These are phyloP conservation scores for Parnassius glacialis DNA, from an alignment of 2,888 invertebrate species.

Conservation along the genomic window DNA sequence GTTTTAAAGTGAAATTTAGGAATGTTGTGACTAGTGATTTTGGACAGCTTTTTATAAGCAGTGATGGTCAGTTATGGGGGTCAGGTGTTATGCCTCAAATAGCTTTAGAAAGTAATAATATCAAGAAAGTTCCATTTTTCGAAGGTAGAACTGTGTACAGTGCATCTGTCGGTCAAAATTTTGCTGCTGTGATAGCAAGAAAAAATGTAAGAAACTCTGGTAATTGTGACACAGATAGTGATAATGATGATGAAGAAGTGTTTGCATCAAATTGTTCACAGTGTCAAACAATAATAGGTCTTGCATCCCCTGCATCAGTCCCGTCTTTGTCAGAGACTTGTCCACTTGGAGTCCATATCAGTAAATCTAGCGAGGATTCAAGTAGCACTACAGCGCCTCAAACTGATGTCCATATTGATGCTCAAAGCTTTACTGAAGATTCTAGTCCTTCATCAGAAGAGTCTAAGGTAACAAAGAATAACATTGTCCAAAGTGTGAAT, in stretches of 20 bases:
- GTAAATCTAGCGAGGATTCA: conserved; percentile 82
- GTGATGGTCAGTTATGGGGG: conserved; percentile 86
- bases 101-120: conserved; percentile 79
- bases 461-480: conserved; percentile 72
- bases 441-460: conserved; percentile 80
- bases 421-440: conserved; percentile 78
- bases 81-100: conserved; percentile 85
- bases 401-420: conserved; percentile 79
- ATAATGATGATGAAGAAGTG: conserved; percentile 82
- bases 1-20: conserved; percentile 82
- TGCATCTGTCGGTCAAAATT: conserved; percentile 88
- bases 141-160: conserved; percentile 85
- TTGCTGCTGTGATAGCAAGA: conserved; percentile 87
- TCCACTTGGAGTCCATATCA: conserved; percentile 82
- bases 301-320: conserved; percentile 81
- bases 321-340: conserved; percentile 84
- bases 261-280: conserved; percentile 85
- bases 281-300: conserved; percentile 80
- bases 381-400: conserved; percentile 81
- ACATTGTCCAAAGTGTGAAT: conserved; percentile 51
- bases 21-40: conserved; percentile 83
- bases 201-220: conserved; percentile 77
- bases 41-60: conserved; percentile 83
- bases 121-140: conserved; percentile 85
- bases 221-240: conserved; percentile 82